Percentiles rank a stretch among this genome's conserved stretches.
phyloP scores from a whole-genome alignment of 2,113 vertebrate genomes.

The Chamaetylas fuelleborni region DNA sequence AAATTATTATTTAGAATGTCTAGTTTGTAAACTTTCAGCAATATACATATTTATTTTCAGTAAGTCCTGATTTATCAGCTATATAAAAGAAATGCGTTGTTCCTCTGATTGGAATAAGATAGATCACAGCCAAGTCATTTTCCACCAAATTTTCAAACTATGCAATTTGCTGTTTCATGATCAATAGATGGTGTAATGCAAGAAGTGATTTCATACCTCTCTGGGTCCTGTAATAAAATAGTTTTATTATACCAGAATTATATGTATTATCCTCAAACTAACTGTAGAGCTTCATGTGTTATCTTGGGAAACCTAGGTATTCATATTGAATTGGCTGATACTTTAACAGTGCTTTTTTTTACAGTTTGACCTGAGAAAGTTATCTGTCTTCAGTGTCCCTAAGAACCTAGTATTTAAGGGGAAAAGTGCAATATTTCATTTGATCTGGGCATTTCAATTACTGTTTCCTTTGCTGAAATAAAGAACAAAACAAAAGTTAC shows the following conservation, averaged over 20 bases:
- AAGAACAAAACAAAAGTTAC: neutral
- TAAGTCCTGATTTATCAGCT: conserved; percentile 6
- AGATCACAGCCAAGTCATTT: neutral
- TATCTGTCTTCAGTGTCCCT: neutral
- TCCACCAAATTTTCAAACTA: conserved; percentile 8
- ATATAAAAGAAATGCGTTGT: neutral
- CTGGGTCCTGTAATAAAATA: neutral
- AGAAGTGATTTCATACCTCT: conserved; percentile 11
- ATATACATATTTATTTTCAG: neutral
- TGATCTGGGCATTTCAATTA: neutral
- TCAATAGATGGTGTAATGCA: conserved; percentile 18
- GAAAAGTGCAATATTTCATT: neutral
- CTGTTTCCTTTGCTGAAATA: neutral
- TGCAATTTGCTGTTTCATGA: neutral
- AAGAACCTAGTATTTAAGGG: neutral
- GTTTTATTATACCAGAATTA: conserved; percentile 18
- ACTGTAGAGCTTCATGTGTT: neutral
- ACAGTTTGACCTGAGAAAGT: neutral
- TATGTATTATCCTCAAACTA: conserved; percentile 11
- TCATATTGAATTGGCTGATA: neutral
- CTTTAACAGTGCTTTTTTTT: neutral
- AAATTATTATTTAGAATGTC: neutral
- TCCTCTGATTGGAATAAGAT: neutral
- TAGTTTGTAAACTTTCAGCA: neutral
- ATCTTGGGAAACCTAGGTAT: neutral